Evolutionary conservation across 2,797 vertebrate genomes (phyloP).

Genomic region (Psittacula derbiana): DNA sequence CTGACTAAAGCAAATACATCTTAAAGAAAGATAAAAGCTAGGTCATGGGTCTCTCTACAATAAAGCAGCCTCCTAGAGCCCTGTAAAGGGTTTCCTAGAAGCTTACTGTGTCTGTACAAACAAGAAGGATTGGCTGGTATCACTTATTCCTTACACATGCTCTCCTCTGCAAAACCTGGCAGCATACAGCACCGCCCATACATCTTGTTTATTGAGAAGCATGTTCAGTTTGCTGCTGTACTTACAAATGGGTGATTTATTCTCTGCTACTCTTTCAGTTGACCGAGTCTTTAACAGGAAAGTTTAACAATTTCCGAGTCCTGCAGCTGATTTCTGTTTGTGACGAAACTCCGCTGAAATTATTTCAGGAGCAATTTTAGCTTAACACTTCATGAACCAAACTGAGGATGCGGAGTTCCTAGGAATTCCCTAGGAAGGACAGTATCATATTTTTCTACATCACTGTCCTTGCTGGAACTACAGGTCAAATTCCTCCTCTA

Average conservation of each 20-base stretch:
- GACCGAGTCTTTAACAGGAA: background rate
- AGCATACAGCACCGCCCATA: background rate
- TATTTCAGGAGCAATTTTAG: background rate
- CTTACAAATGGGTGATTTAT: background rate
- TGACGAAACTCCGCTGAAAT: background rate
- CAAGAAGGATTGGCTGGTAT: background rate
- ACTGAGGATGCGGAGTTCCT: background rate
- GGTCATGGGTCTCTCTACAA: background rate
- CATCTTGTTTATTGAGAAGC: background rate
- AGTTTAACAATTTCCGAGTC: conserved; percentile 22
- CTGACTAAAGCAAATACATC: background rate
- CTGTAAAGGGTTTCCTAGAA: background rate
- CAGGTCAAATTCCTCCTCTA: background rate
- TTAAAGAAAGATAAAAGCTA: background rate
- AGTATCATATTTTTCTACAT: background rate
- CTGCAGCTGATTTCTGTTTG: background rate
- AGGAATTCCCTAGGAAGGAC: background rate
- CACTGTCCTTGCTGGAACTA: background rate
- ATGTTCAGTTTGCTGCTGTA: background rate
- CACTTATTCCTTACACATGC: rapidly evolving
- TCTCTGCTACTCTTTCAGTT: background rate
- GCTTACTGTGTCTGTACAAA: background rate
- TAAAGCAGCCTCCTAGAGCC: background rate
- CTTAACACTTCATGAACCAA: background rate
- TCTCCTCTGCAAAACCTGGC: background rate